Base-by-base conservation (phyloP, 2,797 vertebrate genomes). In the Holocentrus rufus region DNA sequence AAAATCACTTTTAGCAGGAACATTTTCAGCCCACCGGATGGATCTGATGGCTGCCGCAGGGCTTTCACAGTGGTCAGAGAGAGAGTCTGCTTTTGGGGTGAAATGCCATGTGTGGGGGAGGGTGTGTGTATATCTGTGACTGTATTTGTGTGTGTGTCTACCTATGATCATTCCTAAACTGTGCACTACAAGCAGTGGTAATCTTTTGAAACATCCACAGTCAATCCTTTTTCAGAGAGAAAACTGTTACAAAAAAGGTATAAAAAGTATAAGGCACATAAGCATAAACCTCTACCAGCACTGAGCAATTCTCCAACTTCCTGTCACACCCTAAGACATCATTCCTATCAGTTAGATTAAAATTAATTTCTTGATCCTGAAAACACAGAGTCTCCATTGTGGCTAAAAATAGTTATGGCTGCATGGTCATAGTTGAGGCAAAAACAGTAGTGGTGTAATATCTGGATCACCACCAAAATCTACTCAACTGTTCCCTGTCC, bases 1-100 rank as follows among this genome's bases (percentile, higher is more conserved):
- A 87, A 82, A 84, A 65, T 65, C 73, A 84, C 78, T 89, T 84
- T 86, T 75, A 85, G 62, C 75, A 55, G 47, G 62, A 80, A 69
- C 65, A 72, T 77, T 79, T 80, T 75, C n/a, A 17, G 34, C 74
- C 58, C 72, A 57, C 61, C 74, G 74, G 57, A 27, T 66, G 59
- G 54, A 70, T 70, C 76, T 63, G 49, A 77, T 60, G 64, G 27
- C 69, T 72, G 42, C 68, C 62, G 65, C 5, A 39, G 76, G 58
- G 50, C 49, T 79, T 89, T 82, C 68, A 77, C 67, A 74, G 68
- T 25, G 49, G 66, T 68, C 71, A 59, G 84, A 81, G 54, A 81
- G 54, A 84, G 68, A 78, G 83, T 25, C 6, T 25, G 34, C 72
- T 58, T 76, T 77, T 50, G 42, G 27, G 42, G 50, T 59, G 27